A percentile compares a stretch with the other conserved stretches of the same genome.
Evolutionary conservation across 2,888 invertebrate genomes (phyloP).

Genomic region (Eudemis profundana): DNA sequence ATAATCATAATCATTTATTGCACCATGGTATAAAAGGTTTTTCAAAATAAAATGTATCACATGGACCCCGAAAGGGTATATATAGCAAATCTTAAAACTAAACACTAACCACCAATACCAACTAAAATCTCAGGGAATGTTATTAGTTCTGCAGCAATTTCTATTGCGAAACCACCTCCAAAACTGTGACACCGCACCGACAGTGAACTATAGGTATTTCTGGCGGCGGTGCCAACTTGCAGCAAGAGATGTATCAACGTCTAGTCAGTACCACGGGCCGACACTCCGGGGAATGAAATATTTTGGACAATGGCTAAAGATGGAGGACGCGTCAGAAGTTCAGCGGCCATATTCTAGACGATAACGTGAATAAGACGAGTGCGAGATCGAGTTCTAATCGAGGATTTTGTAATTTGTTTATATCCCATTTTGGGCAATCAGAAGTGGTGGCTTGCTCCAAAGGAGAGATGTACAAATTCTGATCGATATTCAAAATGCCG

Average conservation of each 20-base stretch:
- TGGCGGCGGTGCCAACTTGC: slow-evolving; percentile 52
- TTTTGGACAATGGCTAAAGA: slow-evolving; percentile 54
- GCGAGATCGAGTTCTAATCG: neutral
- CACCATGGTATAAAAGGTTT: too few species aligned
- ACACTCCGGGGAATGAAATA: slow-evolving; percentile 55
- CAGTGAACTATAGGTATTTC: slow-evolving; percentile 53
- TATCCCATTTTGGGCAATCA: too few species aligned
- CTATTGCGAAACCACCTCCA: slow-evolving; percentile 3
- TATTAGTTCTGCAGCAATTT: too few species aligned
- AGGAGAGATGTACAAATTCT: too few species aligned
- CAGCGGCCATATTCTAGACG: slow-evolving; percentile 14
- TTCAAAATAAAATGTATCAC: too few species aligned
- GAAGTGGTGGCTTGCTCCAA: too few species aligned
- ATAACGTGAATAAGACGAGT: neutral
- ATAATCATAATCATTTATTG: too few species aligned
- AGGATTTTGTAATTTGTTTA: neutral
- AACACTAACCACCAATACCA: too few species aligned
- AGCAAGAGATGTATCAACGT: slow-evolving; percentile 53
- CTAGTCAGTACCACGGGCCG: slow-evolving; percentile 46
- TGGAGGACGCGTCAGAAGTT: slow-evolving; percentile 45
- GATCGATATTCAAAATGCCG: too few species aligned
- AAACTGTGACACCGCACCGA: slow-evolving; percentile 38
- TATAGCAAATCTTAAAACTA: too few species aligned
- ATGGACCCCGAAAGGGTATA: too few species aligned
- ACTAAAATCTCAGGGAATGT: too few species aligned